These are phyloP conservation scores for Zygaena filipendulae DNA, from an alignment of 2,888 invertebrate genomes.

Conservation along the genomic window DNA sequence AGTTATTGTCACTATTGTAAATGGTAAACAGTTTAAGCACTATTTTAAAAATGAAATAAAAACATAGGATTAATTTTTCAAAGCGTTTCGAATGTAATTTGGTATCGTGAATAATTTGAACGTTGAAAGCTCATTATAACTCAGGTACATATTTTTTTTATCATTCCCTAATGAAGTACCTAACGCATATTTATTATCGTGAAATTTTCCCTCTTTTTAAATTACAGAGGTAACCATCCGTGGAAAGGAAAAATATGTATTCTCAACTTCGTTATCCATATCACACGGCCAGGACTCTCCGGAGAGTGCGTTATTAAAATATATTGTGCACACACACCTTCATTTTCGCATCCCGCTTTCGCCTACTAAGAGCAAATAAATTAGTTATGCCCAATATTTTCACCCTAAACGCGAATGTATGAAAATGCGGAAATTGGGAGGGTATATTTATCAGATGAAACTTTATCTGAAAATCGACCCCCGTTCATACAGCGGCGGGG, in stretches of 20 bases:
- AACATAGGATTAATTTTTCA: no score
- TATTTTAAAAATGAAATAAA: no score
- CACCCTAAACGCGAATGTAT: slow-evolving; percentile 49
- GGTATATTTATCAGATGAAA: slow-evolving; percentile 56
- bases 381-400: slow-evolving; percentile 60
- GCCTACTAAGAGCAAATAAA: slow-evolving; percentile 45
- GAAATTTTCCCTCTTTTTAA: slow-evolving; percentile 29
- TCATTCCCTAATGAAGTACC: no score
- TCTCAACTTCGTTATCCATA: slow-evolving; percentile 52
- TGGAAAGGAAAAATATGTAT: slow-evolving; percentile 53
- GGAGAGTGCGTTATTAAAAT: slow-evolving; percentile 62
- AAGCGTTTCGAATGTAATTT: no score
- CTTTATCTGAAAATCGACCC: slow-evolving; percentile 37
- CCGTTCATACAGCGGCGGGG: slow-evolving; percentile 24
- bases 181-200: slow-evolving; percentile 9
- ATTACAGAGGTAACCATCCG: slow-evolving; percentile 36
- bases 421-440: slow-evolving; percentile 55
- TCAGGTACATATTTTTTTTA: no score
- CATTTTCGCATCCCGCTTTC: slow-evolving; percentile 34
- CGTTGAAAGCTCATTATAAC: no score
- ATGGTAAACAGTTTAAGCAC: no score
- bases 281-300: slow-evolving; percentile 40
- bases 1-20: no score
- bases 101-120: no score
- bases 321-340: slow-evolving; percentile 54